Evolutionary conservation across 2,113 vertebrate genomes (phyloP).

Genomic region (Nerophis lumbriciformis): DNA sequence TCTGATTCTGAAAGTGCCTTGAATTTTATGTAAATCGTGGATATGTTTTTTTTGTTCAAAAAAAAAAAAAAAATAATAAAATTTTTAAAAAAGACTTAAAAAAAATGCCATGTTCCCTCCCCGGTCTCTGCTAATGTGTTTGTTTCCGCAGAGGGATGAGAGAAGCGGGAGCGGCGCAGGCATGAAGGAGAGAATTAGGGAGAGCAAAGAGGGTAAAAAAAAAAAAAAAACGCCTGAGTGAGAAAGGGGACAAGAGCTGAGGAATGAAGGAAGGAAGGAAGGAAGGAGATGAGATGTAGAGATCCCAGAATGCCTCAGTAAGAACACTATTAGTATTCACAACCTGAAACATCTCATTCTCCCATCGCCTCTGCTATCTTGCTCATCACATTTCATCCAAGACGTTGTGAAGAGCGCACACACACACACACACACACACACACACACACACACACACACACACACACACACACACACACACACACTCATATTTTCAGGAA

Average conservation of each 20-base stretch:
- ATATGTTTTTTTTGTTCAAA: no score
- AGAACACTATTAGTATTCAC: slow-evolving; percentile 61
- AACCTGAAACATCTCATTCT: slow-evolving; percentile 37
- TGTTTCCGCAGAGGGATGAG: slow-evolving; percentile 29
- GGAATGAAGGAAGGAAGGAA: background rate
- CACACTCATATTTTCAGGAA: background rate
- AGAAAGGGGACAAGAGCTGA: background rate
- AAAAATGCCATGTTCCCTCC: slow-evolving; percentile 5
- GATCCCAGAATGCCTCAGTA: slow-evolving; percentile 42
- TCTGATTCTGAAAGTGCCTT: no score
- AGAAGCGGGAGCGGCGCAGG: slow-evolving; percentile 6
- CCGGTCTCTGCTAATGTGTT: slow-evolving; percentile 43
- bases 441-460: slow-evolving; percentile 6
- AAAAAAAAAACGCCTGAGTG: background rate
- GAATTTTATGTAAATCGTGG: no score
- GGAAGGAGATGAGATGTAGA: slow-evolving; percentile 20
- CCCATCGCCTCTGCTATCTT: slow-evolving; percentile 42
- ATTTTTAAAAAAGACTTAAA: no score
- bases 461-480: slow-evolving; percentile 18
- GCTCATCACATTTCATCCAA: slow-evolving; percentile 50
- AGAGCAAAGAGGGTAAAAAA: background rate
- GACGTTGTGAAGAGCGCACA: slow-evolving; percentile 28
- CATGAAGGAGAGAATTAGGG: slow-evolving; percentile 9
- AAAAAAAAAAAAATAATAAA: no score
- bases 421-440: slow-evolving; percentile 15